Evolutionary conservation across 2,797 vertebrate genomes (phyloP).

Genomic region (Microhierax caerulescens): DNA sequence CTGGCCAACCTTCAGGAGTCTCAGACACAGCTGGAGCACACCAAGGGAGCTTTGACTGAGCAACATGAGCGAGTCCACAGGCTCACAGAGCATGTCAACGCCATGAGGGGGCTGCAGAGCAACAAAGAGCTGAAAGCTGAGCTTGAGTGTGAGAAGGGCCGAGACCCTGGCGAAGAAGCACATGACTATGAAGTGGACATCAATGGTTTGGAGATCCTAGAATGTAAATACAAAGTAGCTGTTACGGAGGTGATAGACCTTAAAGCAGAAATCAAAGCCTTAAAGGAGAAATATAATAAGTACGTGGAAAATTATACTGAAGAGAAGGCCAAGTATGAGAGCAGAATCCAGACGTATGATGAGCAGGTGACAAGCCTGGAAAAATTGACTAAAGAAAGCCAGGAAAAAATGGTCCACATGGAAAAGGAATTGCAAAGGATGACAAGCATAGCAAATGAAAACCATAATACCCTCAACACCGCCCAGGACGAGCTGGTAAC

Average conservation of each 20-base stretch:
- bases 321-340: conserved; percentile 83
- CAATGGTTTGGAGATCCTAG: conserved; percentile 91
- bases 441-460: conserved; percentile 84
- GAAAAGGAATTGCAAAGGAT: conserved; percentile 89
- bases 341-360: conserved; percentile 80
- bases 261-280: conserved; percentile 94
- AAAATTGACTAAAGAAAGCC: conserved; percentile 82
- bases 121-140: conserved; percentile 86
- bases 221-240: conserved; percentile 96
- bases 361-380: conserved; percentile 88
- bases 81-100: conserved; percentile 87
- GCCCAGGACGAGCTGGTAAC: conserved; percentile 97
- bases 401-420: conserved; percentile 83
- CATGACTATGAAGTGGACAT: conserved; percentile 87
- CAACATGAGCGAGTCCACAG: conserved; percentile 89
- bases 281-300: conserved; percentile 97
- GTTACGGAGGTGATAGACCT: conserved; percentile 97
- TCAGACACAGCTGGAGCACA: conserved; percentile 94
- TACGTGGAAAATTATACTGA: conserved; percentile 89
- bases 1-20: conserved; percentile 93
- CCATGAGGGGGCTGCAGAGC: conserved; percentile 85
- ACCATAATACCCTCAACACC: conserved; percentile 89
- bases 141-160: conserved; percentile 82
- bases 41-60: conserved; percentile 92
- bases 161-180: conserved; percentile 76